Evolutionary conservation across 2,888 invertebrate genomes (phyloP).

Genomic region (Aelia acuminata): DNA sequence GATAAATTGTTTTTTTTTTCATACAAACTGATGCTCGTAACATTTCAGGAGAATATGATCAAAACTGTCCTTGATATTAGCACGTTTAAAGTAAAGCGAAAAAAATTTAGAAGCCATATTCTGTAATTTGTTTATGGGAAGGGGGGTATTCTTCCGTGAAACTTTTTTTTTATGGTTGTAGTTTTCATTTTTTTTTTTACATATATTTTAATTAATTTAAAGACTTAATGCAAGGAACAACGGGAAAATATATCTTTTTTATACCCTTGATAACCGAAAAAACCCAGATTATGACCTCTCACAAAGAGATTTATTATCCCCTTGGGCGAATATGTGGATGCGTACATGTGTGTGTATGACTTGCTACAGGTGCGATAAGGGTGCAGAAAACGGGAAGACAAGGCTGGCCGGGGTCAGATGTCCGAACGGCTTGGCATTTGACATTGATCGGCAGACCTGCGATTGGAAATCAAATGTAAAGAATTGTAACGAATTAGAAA

Average conservation of each 20-base stretch:
- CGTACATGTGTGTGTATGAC: slow-evolving; percentile 31
- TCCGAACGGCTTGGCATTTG: slow-evolving; percentile 92
- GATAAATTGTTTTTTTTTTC: no score
- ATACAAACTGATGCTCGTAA: no score
- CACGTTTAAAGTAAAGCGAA: no score
- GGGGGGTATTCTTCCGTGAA: no score
- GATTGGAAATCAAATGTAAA: slow-evolving; percentile 97
- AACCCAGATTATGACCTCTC: background rate
- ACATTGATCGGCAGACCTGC: slow-evolving; percentile 94
- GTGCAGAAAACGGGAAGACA: slow-evolving; percentile 87
- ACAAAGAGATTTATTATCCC: background rate
- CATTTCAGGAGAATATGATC: no score
- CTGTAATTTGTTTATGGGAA: no score
- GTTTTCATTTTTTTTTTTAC: background rate
- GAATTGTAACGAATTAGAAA: slow-evolving; percentile 94
- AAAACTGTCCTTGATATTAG: no score
- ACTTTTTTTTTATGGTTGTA: background rate
- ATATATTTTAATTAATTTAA: background rate
- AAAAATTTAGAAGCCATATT: no score
- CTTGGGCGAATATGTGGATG: background rate
- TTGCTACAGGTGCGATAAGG: slow-evolving; percentile 86
- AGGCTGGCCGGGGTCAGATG: slow-evolving; percentile 91
- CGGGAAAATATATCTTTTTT: background rate
- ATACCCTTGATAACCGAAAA: background rate
- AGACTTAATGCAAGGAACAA: background rate